Conservation (phyloP, 2,113 vertebrate genomes). For the Symphodus melops region DNA sequence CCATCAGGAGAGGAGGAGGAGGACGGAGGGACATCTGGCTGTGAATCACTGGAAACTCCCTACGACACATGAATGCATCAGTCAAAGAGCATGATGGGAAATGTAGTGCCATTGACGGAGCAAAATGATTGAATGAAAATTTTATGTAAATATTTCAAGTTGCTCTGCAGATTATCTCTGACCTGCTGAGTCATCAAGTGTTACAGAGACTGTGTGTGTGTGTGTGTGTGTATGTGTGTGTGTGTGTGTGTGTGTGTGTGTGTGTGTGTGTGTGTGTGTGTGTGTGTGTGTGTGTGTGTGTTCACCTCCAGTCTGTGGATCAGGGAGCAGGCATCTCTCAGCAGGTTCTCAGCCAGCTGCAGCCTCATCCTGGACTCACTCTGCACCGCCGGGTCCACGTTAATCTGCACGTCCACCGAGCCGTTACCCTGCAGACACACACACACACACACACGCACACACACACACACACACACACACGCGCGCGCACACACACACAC, state of each 20-base stretch:
- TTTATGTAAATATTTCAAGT: too few relatives aligned
- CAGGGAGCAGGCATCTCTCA: slow-evolving; percentile 85
- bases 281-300: neutral
- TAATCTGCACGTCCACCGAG: slow-evolving; percentile 88
- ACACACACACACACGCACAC: neutral
- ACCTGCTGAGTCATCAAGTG: neutral
- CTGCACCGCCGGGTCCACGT: slow-evolving; percentile 84
- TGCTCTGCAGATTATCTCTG: neutral
- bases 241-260: too few relatives aligned
- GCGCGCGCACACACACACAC: too few relatives aligned
- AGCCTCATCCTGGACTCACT: slow-evolving; percentile 89
- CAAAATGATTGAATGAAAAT: neutral
- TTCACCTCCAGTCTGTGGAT: slow-evolving; percentile 86
- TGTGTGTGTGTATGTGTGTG: too few relatives aligned
- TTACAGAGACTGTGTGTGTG: too few relatives aligned
- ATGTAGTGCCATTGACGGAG: neutral
- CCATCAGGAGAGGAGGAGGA: slow-evolving; percentile 25
- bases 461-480: too few relatives aligned
- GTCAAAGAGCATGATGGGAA: neutral
- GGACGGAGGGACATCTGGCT: slow-evolving; percentile 34
- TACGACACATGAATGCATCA: slow-evolving; percentile 42
- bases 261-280: neutral
- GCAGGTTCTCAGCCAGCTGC: slow-evolving; percentile 88
- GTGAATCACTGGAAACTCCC: slow-evolving; percentile 66
- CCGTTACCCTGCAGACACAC: slow-evolving; percentile 75